Evolutionary conservation across 2,113 vertebrate species (phyloP).

Genomic region (Varanus salvator): DNA sequence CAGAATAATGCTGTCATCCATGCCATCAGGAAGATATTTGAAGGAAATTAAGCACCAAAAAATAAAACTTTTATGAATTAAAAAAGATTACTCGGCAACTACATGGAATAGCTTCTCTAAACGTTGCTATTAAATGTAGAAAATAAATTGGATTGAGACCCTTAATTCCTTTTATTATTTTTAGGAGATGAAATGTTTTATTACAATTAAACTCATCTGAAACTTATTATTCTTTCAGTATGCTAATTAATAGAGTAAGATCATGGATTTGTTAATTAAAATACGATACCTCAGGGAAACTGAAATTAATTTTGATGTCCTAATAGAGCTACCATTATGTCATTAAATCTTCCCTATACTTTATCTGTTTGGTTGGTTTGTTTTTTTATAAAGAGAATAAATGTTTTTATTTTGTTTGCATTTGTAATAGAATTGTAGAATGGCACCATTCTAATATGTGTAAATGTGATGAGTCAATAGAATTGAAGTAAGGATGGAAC

Average conservation of each 20-base stretch:
- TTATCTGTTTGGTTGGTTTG: conserved; percentile 49
- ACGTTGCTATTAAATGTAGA: conserved; percentile 54
- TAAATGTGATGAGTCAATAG: conserved; percentile 12
- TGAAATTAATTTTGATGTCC: conserved; percentile 82
- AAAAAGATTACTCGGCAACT: conserved; percentile 59
- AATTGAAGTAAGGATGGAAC: background rate
- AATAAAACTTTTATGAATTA: conserved; percentile 58
- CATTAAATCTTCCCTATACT: conserved; percentile 69
- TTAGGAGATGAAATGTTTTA: conserved; percentile 72
- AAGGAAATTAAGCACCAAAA: conserved; percentile 28
- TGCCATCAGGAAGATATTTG: conserved; percentile 40
- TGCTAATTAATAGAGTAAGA: conserved; percentile 79
- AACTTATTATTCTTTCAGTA: conserved; percentile 73
- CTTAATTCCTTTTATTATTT: conserved; percentile 70
- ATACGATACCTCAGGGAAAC: conserved; percentile 76
- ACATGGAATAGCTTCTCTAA: conserved; percentile 47
- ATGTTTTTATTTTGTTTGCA: conserved; percentile 45
- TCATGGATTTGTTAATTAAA: conserved; percentile 82
- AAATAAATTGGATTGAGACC: conserved; percentile 70
- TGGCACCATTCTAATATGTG: conserved; percentile 31
- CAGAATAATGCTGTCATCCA: background rate
- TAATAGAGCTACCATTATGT: conserved; percentile 72
- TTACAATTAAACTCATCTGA: conserved; percentile 75
- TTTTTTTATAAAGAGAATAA: conserved; percentile 45
- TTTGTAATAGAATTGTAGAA: conserved; percentile 55